phyloP scores from a whole-genome alignment of 2,797 vertebrate species.

The Garrulus glandarius region DNA sequence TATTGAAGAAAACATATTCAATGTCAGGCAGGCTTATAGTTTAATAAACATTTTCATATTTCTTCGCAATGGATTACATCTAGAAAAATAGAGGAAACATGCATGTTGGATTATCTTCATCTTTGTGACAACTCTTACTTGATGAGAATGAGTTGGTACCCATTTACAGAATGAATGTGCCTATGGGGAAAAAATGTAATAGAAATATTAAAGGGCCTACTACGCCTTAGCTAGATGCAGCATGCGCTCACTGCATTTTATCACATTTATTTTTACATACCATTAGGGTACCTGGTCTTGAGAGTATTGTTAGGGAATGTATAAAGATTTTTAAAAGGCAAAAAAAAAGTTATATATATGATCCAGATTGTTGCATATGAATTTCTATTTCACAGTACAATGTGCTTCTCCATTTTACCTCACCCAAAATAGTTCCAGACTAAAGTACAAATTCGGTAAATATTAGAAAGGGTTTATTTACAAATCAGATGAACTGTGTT shows the following conservation, averaged over 20 bases:
- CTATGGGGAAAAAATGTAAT: background rate
- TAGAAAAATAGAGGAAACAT: background rate
- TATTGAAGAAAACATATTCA: background rate
- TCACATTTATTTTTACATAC: background rate
- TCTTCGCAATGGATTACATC: background rate
- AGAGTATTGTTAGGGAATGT: background rate
- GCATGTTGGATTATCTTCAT: background rate
- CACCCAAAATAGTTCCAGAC: background rate
- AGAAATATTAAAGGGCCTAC: background rate
- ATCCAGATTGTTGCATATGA: background rate
- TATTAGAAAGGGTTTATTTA: background rate
- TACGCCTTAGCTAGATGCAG: background rate
- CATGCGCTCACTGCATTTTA: background rate
- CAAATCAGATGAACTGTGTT: background rate
- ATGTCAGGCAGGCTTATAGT: background rate
- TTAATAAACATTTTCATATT: slow-evolving; percentile 19
- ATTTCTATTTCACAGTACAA: background rate
- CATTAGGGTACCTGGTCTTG: background rate
- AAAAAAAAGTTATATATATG: background rate
- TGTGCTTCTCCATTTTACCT: background rate
- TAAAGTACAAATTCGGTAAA: background rate
- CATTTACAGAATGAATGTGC: background rate
- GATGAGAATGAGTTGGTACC: background rate
- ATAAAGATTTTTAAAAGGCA: background rate
- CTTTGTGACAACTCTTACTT: background rate